Conservation (phyloP, 2,113 vertebrate species). For the Poeciliopsis turrubarensis region DNA sequence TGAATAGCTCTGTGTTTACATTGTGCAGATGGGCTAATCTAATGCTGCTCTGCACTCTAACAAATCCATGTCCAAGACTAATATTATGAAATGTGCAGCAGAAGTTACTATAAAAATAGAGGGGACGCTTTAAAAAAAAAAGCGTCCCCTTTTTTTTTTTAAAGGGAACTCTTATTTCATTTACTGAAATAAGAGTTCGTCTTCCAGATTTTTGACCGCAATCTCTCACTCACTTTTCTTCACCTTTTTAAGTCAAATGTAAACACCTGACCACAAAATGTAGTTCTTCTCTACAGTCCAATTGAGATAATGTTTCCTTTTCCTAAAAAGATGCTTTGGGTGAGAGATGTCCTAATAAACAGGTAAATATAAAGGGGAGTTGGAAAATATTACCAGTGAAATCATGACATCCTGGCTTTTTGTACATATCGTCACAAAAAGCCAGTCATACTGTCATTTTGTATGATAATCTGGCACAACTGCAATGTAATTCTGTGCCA, state of each 20-base stretch:
- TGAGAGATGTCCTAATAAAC: background rate
- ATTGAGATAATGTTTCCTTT: conserved; percentile 80
- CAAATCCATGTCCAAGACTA: conserved; percentile 80
- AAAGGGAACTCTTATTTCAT: too few species aligned
- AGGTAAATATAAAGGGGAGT: background rate
- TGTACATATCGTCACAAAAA: too few species aligned
- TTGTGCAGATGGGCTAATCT: conserved; percentile 79
- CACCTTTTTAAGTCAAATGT: conserved; percentile 73
- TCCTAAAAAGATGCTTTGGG: conserved; percentile 41
- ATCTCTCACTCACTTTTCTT: conserved; percentile 55
- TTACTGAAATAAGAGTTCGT: conserved; percentile 84
- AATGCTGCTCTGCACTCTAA: conserved; percentile 73
- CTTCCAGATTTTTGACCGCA: conserved; percentile 62
- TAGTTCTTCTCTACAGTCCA: conserved; percentile 65
- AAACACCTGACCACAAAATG: conserved; percentile 73
- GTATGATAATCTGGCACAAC: too few species aligned
- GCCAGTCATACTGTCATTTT: too few species aligned
- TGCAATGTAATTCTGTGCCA: too few species aligned
- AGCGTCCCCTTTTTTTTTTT: too few species aligned
- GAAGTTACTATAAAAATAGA: conserved; percentile 86
- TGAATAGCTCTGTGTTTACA: conserved; percentile 77
- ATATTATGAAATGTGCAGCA: conserved; percentile 83
- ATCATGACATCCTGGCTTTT: background rate
- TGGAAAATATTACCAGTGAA: background rate
- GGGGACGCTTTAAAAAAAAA: conserved; percentile 80